Conservation (phyloP, 2,888 invertebrate genomes). For the Abrostola triplasia region DNA sequence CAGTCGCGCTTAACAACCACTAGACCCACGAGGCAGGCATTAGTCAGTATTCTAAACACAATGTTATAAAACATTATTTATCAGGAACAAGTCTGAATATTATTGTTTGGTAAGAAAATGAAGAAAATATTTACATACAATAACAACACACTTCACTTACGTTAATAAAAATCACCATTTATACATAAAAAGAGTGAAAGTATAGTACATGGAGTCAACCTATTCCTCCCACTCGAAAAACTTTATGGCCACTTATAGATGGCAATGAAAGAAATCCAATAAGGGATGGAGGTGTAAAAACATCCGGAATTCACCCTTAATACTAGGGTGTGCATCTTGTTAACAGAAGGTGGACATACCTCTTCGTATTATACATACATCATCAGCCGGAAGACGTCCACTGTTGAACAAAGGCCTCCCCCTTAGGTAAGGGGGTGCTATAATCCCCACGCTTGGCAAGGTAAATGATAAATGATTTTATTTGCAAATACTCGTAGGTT, state of each 20-base stretch:
- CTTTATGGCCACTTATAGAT: conserved; percentile 46
- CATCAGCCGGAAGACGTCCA: no score
- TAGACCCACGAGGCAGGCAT: no score
- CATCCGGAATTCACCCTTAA: conserved; percentile 37
- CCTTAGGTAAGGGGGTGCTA: no score
- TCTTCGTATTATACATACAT: no score
- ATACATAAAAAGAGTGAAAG: conserved; percentile 3
- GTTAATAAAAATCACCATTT: conserved; percentile 1
- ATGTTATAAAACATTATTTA: no score
- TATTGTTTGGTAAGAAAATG: not conserved
- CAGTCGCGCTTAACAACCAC: no score
- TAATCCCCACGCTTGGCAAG: no score
- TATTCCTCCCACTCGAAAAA: conserved; percentile 11
- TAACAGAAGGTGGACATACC: not conserved
- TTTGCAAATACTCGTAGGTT: no score
- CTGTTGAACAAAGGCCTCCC: no score
- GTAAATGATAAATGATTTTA: no score
- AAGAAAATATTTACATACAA: not conserved
- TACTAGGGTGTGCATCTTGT: conserved; percentile 12
- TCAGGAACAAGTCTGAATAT: no score
- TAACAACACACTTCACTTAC: not conserved
- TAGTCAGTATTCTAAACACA: no score
- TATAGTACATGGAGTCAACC: conserved; percentile 3
- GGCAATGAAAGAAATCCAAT: conserved; percentile 53
- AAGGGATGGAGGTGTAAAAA: conserved; percentile 49